phyloP scores from a whole-genome alignment of 2,888 invertebrate species.

The Pyrrhia umbra region DNA sequence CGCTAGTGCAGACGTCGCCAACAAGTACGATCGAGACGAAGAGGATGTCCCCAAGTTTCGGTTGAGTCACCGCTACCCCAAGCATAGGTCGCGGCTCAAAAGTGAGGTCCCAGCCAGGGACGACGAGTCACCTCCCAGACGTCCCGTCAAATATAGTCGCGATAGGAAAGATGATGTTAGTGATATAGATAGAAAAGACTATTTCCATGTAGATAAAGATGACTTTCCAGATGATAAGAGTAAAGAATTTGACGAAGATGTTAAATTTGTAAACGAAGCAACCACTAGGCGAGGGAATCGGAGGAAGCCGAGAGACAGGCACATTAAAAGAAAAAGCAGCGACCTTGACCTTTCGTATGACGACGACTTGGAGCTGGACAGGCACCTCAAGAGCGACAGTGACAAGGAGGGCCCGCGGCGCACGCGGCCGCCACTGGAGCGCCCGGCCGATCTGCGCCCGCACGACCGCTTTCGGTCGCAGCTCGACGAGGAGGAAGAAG shows the following conservation, averaged over 20 bases:
- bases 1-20: slow-evolving; percentile 41
- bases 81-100: slow-evolving; percentile 66
- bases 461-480: slow-evolving; percentile 12
- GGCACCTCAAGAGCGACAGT: slow-evolving; percentile 11
- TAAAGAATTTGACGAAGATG: slow-evolving; percentile 64
- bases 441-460: neutral
- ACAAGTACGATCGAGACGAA: slow-evolving; percentile 58
- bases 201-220: slow-evolving; percentile 62
- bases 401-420: slow-evolving; percentile 7
- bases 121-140: slow-evolving; percentile 47
- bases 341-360: slow-evolving; percentile 45
- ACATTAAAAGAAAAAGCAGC: slow-evolving; percentile 48
- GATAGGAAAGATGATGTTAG: slow-evolving; percentile 62
- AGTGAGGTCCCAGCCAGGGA: slow-evolving; percentile 50
- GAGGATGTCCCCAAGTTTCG: slow-evolving; percentile 62
- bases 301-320: slow-evolving; percentile 76
- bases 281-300: slow-evolving; percentile 67
- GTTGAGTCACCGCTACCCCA: slow-evolving; percentile 52
- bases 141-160: slow-evolving; percentile 52
- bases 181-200: slow-evolving; percentile 63
- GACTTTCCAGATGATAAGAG: slow-evolving; percentile 63
- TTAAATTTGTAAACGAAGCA: slow-evolving; percentile 55
- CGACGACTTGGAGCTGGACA: slow-evolving; percentile 45
- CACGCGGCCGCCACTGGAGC: slow-evolving; percentile 15
- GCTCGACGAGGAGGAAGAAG: slow-evolving; percentile 39